phyloP scores from a whole-genome alignment of 2,888 invertebrate species.

The Leptinotarsa haldemani region DNA sequence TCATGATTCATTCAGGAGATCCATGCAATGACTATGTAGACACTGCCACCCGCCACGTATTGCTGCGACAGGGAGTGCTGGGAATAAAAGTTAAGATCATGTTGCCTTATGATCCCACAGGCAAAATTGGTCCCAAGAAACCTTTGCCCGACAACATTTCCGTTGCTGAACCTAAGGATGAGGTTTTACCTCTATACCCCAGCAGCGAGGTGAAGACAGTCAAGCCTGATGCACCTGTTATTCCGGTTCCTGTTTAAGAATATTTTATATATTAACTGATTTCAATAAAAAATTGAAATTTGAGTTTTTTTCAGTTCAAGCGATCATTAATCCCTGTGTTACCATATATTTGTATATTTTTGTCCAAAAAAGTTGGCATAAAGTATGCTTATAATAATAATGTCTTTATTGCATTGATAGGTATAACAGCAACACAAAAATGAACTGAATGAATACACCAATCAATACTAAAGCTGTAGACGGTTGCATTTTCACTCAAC shows the following conservation, averaged over 20 bases:
- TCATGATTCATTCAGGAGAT: conserved; percentile 99
- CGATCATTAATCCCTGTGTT: no score
- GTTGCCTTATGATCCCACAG: conserved; percentile 98
- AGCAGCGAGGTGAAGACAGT: conserved; percentile 81
- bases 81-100: conserved; percentile 86
- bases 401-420: no score
- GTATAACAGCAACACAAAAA: no score
- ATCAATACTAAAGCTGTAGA: no score
- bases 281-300: conserved; percentile 28
- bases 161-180: conserved; percentile 98
- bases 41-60: conserved; percentile 97
- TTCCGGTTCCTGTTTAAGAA: conserved; percentile 57
- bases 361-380: no score
- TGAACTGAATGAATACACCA: no score
- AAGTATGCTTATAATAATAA: no score
- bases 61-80: conserved; percentile 82
- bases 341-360: no score
- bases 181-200: conserved; percentile 79
- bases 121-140: conserved; percentile 97
- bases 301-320: no score
- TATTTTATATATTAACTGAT: conserved; percentile 33
- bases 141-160: conserved; percentile 98
- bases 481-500: no score
- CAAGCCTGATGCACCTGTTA: conserved; percentile 71
- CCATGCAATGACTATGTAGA: conserved; percentile 99